Evolutionary conservation across 2,888 invertebrate species (phyloP).

Genomic region (Lasius platythorax): DNA sequence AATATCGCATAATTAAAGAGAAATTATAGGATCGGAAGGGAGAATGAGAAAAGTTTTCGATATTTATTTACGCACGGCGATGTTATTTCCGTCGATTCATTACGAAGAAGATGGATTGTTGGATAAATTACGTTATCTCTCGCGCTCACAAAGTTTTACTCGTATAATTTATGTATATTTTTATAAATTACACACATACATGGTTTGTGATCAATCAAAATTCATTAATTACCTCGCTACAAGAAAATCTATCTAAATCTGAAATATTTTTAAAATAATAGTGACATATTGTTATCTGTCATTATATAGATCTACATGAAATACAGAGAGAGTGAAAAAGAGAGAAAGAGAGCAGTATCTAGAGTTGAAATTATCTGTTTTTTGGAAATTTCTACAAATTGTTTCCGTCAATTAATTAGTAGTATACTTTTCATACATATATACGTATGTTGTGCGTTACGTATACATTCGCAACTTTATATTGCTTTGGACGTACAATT

Average conservation of each 20-base stretch:
- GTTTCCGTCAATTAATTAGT: slow-evolving; percentile 8
- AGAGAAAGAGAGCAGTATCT: not conserved
- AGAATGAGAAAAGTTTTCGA: slow-evolving; percentile 31
- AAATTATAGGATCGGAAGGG: slow-evolving; percentile 23
- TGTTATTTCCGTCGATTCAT: slow-evolving; percentile 29
- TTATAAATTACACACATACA: not conserved
- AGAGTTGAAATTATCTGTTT: not conserved
- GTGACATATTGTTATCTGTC: not conserved
- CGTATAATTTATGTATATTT: not conserved
- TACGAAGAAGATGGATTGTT: slow-evolving; percentile 17
- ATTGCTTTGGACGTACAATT: not conserved
- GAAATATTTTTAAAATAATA: not conserved
- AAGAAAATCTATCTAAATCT: not conserved
- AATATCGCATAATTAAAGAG: slow-evolving; percentile 44
- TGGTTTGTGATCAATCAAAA: slow-evolving; percentile 8
- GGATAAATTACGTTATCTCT: slow-evolving; percentile 11
- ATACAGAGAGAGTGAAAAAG: not conserved
- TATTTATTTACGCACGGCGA: slow-evolving; percentile 23
- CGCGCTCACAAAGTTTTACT: not conserved
- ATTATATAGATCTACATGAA: not conserved
- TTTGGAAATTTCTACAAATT: not conserved
- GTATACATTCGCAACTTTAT: not conserved
- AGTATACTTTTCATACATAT: not conserved
- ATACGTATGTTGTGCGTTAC: not conserved
- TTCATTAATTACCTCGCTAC: slow-evolving; percentile 14